Base-by-base conservation (phyloP, 2,888 invertebrate genomes). In the Phyllotreta cruciferae region DNA sequence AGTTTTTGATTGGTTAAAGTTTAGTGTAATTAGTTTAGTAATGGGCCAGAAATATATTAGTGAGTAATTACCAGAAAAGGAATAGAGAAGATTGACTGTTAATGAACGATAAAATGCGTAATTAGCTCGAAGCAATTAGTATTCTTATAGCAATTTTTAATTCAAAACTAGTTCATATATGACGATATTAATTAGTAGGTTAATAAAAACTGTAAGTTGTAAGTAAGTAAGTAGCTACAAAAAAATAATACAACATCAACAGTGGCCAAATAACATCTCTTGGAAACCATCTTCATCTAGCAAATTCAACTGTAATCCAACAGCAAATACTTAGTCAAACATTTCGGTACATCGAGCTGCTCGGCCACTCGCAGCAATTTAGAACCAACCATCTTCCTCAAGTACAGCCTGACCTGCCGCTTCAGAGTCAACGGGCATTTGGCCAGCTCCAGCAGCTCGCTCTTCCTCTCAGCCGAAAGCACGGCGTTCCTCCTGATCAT, bases 401-500 rank as follows among this genome's bases (percentile, higher is more conserved):
- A 41, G 53, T 67, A 74, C 8, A 77, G 63, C 55, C 76, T 70
- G 50, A 77, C 75, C 73, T 90, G 90, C 57, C 89, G 86, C 14
- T 88, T 83, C 66, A 93, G 80, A 0, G 88, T 83, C 62, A 90
- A 81, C 0, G 92, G 92, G 24, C 83, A 87, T 61, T 85, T 85
- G 7, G 91, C 90, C 3, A 87, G 83, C 63, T 87, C 83, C 56
- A 92, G 84, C 41, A 93, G 82, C 35, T 84, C 76, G 38, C 85
- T 82, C 75, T 90, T 90, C 77, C 92, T 91, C 7, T 84, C 84
- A 1, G 87, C 83, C 0, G 86, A 87, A 0, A 93, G 78, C 1
- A 85, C 83, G 56, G 85, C 86, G 74, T 90, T 91, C 70, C 92
- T 85, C 70, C 88, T 85, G 54, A 94, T 92, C 88, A 92, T 91